phyloP scores from a whole-genome alignment of 2,113 vertebrate species.

The Hylia prasina region DNA sequence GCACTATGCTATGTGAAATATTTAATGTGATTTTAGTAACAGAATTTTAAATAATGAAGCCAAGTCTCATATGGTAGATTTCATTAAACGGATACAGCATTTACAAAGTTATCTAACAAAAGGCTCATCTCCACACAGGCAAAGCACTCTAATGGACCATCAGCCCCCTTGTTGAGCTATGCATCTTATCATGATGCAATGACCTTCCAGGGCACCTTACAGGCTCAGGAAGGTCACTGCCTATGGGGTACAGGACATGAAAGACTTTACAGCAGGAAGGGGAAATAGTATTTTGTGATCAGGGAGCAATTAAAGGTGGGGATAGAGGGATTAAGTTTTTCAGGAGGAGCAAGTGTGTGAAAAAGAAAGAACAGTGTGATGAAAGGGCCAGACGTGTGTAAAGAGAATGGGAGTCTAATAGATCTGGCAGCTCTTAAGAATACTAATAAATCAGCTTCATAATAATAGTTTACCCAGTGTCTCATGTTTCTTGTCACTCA shows the following conservation, averaged over 20 bases:
- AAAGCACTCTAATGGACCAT: neutral
- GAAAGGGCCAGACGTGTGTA: neutral
- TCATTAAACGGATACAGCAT: neutral
- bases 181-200: neutral
- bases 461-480: neutral
- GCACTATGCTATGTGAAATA: neutral
- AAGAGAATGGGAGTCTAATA: neutral
- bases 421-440: neutral
- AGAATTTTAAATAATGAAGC: neutral
- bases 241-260: neutral
- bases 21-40: neutral
- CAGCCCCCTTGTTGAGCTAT: rapidly evolving
- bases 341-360: neutral
- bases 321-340: neutral
- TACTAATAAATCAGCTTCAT: neutral
- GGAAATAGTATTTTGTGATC: neutral
- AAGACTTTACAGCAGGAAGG: neutral
- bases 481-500: neutral
- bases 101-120: neutral
- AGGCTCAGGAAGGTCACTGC: neutral
- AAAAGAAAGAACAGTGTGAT: neutral
- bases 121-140: neutral
- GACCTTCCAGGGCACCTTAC: neutral
- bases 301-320: neutral
- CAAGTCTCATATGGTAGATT: neutral